Base-by-base conservation (phyloP, 2,888 invertebrate genomes). In the Anoplius nigerrimus region DNA sequence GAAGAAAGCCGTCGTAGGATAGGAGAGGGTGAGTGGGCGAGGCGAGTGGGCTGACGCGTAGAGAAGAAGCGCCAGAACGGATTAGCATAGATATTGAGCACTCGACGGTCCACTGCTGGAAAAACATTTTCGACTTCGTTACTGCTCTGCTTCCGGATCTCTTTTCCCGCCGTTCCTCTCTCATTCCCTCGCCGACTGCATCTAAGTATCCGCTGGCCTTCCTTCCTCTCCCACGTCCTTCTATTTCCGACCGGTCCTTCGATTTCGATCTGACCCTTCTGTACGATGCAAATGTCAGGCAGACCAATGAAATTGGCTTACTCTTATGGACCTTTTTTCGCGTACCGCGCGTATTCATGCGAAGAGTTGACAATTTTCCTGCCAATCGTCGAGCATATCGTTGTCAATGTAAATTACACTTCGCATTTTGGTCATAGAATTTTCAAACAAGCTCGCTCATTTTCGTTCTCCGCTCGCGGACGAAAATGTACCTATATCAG, bases 71-170 rank as follows among this genome's bases (percentile, higher is more conserved):
- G 70, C 63, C 62, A 66, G 75, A 63, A 55, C 58, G 78, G 79
- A 82, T 82, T 82, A 82, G 80, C 82, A 82, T 82, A 82, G 80
- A 82, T 82, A 82, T 82, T 82, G 81, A 78, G 73, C 71, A 71
- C 77, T 70, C 70, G 74, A 71, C 68, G 67, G 71, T 70, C 70
- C 71, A 51, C 67, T 70, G 63, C 71, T 72, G 77, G 69, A 82
- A 80, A 81, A 80, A 81, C 75, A 79, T 78, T 81, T 82, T 77
- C 59, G 72, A 76, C 76, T 76, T 74, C 69, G 74, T 71, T 71
- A 77, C 72, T 43, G 64, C 54, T 46, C 48, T 56, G 20, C 51
- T 52, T 56, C 54, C 63, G 61, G 66, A 72, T 72, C 72, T 65
- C 27, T 43, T 18, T 55, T 20, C 34, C n/a, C 34, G 20, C 34